phyloP scores from a whole-genome alignment of 1,140 invertebrate species.

The Mamestra configurata region DNA sequence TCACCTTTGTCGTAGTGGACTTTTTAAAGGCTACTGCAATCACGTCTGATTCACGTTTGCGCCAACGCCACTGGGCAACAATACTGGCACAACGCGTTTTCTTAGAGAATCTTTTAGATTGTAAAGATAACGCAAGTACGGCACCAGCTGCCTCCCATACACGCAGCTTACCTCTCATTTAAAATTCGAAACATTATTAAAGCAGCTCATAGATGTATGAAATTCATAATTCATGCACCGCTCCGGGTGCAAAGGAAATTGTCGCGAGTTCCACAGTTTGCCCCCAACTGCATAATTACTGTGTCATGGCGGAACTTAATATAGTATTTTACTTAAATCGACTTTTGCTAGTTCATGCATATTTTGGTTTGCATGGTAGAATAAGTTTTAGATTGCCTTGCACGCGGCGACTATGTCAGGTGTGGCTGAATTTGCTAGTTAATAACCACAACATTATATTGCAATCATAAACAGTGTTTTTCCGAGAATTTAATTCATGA shows the following conservation, averaged over 20 bases:
- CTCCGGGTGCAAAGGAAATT: slow-evolving; percentile 24
- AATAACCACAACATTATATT: neutral
- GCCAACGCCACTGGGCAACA: no score
- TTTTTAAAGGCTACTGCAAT: no score
- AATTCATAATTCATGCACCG: slow-evolving; percentile 12
- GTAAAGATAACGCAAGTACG: no score
- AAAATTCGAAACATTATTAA: neutral
- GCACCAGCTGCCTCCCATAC: no score
- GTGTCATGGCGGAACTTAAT: neutral
- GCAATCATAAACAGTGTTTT: neutral
- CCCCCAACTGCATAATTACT: slow-evolving; percentile 28
- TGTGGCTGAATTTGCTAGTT: neutral
- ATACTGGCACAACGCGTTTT: no score
- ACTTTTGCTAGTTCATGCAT: neutral
- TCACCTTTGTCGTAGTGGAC: no score
- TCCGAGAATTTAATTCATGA: no score
- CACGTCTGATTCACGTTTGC: no score
- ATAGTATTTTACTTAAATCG: neutral
- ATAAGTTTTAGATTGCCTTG: neutral
- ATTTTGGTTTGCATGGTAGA: neutral
- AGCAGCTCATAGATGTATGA: slow-evolving; percentile 9
- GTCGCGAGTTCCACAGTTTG: slow-evolving; percentile 2
- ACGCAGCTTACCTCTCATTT: neutral
- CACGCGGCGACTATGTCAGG: neutral
- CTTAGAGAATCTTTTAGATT: no score